Percentiles rank a stretch among this genome's conserved stretches.
phyloP scores from a whole-genome alignment of 2,797 vertebrate species.

The Alosa sapidissima region DNA sequence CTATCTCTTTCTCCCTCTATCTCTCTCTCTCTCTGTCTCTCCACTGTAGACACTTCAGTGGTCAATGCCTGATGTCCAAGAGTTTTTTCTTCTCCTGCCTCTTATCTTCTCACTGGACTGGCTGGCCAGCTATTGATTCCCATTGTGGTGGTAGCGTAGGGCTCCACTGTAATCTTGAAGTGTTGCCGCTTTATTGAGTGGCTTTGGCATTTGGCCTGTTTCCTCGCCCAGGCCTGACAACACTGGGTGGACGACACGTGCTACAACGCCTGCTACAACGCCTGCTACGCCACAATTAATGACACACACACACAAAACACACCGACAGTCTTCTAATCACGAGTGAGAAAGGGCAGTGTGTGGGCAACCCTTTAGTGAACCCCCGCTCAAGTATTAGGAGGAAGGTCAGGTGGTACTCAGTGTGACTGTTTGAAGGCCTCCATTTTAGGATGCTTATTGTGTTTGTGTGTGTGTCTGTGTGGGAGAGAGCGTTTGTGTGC shows the following conservation, averaged over 20 bases:
- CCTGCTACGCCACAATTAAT: too few relatives aligned
- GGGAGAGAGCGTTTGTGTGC: background rate
- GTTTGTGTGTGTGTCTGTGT: background rate
- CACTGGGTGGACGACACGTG: background rate
- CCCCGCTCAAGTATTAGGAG: background rate
- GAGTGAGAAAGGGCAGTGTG: too few relatives aligned
- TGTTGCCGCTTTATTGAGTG: slow-evolving; percentile 51
- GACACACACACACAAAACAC: too few relatives aligned
- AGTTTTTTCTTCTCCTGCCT: slow-evolving; percentile 38
- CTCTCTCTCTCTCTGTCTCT: slow-evolving; percentile 22
- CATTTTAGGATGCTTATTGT: background rate
- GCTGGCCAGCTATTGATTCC: slow-evolving; percentile 52
- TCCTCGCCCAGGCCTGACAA: background rate
- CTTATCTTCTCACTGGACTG: slow-evolving; percentile 53
- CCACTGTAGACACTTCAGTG: background rate
- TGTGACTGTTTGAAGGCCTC: background rate
- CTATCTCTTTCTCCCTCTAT: slow-evolving; percentile 23
- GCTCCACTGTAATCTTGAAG: slow-evolving; percentile 45
- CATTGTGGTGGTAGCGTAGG: slow-evolving; percentile 44
- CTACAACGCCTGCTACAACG: background rate
- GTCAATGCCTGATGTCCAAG: slow-evolving; percentile 33
- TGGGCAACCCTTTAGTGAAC: too few relatives aligned
- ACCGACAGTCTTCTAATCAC: too few relatives aligned
- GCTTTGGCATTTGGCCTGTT: slow-evolving; percentile 30
- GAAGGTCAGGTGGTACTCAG: background rate